A percentile compares a stretch with the other conserved stretches of the same genome.
Evolutionary conservation across 2,797 vertebrate species (phyloP).

Genomic region (Australoheros facetus): DNA sequence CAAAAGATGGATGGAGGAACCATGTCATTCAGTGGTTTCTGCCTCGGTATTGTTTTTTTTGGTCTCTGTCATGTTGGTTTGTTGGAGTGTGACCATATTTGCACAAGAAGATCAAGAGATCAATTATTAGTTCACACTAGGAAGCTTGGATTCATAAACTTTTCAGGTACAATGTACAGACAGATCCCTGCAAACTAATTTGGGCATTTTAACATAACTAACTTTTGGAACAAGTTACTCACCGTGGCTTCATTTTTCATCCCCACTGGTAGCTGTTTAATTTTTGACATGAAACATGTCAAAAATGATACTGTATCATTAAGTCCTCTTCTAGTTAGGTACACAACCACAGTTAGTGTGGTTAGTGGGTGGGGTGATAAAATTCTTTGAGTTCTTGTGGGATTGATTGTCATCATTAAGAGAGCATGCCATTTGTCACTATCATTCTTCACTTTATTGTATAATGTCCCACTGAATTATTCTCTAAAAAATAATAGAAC

Average conservation of each 20-base stretch:
- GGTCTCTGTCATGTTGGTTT: rapidly evolving
- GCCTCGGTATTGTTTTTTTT: background rate
- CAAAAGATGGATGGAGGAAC: background rate
- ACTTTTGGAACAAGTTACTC: background rate
- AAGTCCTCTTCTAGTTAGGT: background rate
- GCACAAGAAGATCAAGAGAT: rapidly evolving
- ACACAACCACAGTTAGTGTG: background rate
- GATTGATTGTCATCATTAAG: background rate
- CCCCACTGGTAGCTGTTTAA: background rate
- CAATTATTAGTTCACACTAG: background rate
- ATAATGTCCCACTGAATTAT: background rate
- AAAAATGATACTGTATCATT: background rate
- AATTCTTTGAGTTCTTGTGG: background rate
- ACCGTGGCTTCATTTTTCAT: background rate
- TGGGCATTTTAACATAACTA: background rate
- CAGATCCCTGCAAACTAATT: background rate
- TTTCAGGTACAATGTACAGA: background rate
- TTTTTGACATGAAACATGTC: too few species aligned
- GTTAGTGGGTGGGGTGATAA: background rate
- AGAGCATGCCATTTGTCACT: background rate
- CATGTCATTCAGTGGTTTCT: background rate
- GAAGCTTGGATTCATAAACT: background rate
- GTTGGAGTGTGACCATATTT: background rate
- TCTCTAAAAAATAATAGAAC: background rate
- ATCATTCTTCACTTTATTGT: too few species aligned